Percentiles rank a stretch among this genome's conserved stretches.
phyloP scores from a whole-genome alignment of 37 sponge, comb jelly and placozoan genomes.

The Mnemiopsis leidyi region DNA sequence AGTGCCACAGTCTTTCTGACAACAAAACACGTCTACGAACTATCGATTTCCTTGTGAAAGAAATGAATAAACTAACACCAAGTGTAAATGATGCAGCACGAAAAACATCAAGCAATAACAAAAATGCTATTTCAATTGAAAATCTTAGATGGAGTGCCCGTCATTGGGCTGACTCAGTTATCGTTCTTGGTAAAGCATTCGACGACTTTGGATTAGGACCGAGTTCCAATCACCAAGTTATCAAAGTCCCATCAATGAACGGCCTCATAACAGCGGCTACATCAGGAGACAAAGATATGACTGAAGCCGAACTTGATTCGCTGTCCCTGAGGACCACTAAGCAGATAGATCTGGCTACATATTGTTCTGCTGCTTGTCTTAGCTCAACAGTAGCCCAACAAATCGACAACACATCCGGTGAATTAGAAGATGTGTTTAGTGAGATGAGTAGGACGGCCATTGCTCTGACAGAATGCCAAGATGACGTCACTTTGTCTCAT shows the following conservation, averaged over 20 bases:
- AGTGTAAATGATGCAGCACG: constrained; percentile 45
- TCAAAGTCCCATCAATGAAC: constrained; percentile 41
- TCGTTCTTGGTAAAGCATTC: constrained; percentile 58
- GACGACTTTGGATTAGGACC: constrained; percentile 62
- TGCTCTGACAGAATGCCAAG: not conserved
- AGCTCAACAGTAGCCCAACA: constrained; percentile 42
- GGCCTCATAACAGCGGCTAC: constrained; percentile 29
- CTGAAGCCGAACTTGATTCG: constrained; percentile 44
- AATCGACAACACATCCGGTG: not conserved
- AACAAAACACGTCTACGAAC: constrained; percentile 34
- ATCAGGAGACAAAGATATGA: constrained; percentile 43
- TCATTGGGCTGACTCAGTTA: constrained; percentile 63
- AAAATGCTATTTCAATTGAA: constrained; percentile 31
- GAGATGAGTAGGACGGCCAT: constrained; percentile 16
- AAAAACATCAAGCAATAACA: constrained; percentile 13
- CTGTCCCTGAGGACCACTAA: not conserved
- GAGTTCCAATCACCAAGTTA: not conserved
- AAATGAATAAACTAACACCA: constrained; percentile 56
- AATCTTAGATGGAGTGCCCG: constrained; percentile 52
- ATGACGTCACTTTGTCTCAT: constrained; percentile 29
- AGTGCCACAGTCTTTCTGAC: constrained; percentile 53
- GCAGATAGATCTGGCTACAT: constrained; percentile 41
- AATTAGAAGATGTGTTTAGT: constrained; percentile 26
- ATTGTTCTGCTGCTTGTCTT: constrained; percentile 42
- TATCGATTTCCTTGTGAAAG: constrained; percentile 35